Conservation (phyloP, 2,888 invertebrate species). For the Conchocele bisecta region DNA sequence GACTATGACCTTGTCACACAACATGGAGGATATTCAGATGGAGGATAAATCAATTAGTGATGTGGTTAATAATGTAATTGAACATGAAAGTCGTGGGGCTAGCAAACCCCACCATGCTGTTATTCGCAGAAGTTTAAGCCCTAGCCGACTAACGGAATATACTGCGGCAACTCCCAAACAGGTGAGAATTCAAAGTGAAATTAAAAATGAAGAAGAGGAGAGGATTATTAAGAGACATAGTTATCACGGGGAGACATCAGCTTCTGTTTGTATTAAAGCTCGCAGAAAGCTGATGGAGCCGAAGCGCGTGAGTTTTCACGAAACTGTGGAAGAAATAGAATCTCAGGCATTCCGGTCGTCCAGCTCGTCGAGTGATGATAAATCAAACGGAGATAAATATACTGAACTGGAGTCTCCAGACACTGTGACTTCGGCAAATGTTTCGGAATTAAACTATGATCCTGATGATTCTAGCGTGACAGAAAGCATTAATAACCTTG, state of each 20-base stretch:
- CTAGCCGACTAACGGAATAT: slow-evolving; percentile 50
- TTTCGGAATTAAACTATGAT: slow-evolving; percentile 56
- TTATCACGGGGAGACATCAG: slow-evolving; percentile 53
- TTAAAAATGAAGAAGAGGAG: slow-evolving; percentile 15
- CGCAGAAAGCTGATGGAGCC: slow-evolving; percentile 52
- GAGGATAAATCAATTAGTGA: slow-evolving; percentile 52
- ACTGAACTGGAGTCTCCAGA: slow-evolving; percentile 47
- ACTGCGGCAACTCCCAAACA: slow-evolving; percentile 33
- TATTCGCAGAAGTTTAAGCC: slow-evolving; percentile 51
- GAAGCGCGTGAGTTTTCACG: slow-evolving; percentile 73
- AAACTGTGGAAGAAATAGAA: slow-evolving; percentile 60
- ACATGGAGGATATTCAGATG: slow-evolving; percentile 54
- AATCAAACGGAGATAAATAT: slow-evolving; percentile 30
- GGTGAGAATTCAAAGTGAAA: slow-evolving; percentile 32
- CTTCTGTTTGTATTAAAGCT: slow-evolving; percentile 23
- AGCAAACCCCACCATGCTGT: slow-evolving; percentile 40
- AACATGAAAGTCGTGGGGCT: slow-evolving; percentile 19
- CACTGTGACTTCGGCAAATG: slow-evolving; percentile 48
- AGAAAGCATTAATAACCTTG: no score
- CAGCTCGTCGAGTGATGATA: slow-evolving; percentile 52
- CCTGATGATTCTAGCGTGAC: slow-evolving; percentile 37
- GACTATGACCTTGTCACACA: slow-evolving; percentile 53
- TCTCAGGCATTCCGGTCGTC: slow-evolving; percentile 49
- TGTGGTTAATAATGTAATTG: slow-evolving; percentile 22
- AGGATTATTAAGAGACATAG: slow-evolving; percentile 41